These are phyloP conservation scores for Vanessa tameamea DNA, from an alignment of 1,140 invertebrate species.

Conservation along the genomic window DNA sequence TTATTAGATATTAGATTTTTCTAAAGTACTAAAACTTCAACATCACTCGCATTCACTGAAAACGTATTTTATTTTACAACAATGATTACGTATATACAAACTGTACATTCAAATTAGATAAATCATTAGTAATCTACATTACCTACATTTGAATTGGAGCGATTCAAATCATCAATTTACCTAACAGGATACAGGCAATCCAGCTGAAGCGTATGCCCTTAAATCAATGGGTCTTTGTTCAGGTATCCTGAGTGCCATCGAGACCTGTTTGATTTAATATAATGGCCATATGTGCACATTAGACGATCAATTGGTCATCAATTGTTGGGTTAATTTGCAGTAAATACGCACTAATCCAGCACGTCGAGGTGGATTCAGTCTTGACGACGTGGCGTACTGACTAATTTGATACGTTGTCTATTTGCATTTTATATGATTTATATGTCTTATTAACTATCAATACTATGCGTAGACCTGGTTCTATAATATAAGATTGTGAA, in stretches of 20 bases:
- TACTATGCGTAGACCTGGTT: neutral
- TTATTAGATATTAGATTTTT: too few relatives aligned
- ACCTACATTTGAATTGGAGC: slow-evolving; percentile 30
- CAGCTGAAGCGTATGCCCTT: slow-evolving; percentile 47
- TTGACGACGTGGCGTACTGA: slow-evolving; percentile 22
- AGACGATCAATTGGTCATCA: slow-evolving; percentile 77
- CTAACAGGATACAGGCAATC: slow-evolving; percentile 47
- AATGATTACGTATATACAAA: neutral
- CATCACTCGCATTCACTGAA: too few relatives aligned
- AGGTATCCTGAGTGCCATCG: slow-evolving; percentile 58
- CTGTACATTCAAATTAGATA: slow-evolving; percentile 12
- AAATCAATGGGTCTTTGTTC: slow-evolving; percentile 75
- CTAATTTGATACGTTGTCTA: neutral
- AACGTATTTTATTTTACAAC: neutral
- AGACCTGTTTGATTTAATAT: slow-evolving; percentile 73
- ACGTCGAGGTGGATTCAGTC: slow-evolving; percentile 46
- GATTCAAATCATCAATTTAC: slow-evolving; percentile 41
- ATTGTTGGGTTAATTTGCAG: slow-evolving; percentile 75
- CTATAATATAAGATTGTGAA: neutral
- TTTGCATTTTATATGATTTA: neutral
- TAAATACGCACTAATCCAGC: slow-evolving; percentile 69
- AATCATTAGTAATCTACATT: slow-evolving; percentile 27
- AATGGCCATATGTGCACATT: slow-evolving; percentile 70
- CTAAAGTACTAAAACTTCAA: too few relatives aligned
- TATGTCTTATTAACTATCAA: neutral